Evolutionary conservation across 1,140 invertebrate species (phyloP).

Genomic region (Protaetia brevitarsis): DNA sequence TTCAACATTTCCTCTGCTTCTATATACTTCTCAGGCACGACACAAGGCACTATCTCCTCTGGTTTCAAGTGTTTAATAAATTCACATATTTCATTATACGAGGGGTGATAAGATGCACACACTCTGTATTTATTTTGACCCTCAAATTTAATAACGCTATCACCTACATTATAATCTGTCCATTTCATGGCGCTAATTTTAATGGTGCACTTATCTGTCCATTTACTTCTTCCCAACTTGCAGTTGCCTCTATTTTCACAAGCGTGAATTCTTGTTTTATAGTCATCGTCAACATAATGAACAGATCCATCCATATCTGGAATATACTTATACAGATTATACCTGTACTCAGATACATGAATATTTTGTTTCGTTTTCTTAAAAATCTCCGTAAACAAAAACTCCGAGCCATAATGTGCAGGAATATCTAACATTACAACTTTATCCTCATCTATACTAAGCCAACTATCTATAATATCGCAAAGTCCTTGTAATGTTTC

Average conservation of each 20-base stretch:
- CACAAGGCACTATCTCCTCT: constrained; percentile 53
- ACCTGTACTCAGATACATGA: constrained; percentile 50
- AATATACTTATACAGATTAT: constrained; percentile 48
- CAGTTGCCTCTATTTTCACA: constrained; percentile 37
- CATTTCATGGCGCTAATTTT: constrained; percentile 55
- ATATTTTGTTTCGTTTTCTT: constrained; percentile 53
- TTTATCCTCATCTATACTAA: constrained; percentile 49
- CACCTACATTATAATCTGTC: constrained; percentile 45
- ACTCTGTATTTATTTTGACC: constrained; percentile 48
- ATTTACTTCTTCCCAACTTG: constrained; percentile 37
- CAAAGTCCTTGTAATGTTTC: constrained; percentile 54
- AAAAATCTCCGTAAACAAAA: constrained; percentile 57
- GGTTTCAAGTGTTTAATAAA: constrained; percentile 57
- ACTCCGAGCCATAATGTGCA: constrained; percentile 60
- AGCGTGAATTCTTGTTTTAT: constrained; percentile 48
- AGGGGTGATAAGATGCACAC: constrained; percentile 65
- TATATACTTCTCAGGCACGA: constrained; percentile 37
- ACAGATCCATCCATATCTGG: constrained; percentile 48
- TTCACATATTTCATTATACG: constrained; percentile 54
- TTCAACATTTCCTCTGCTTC: constrained; percentile 31
- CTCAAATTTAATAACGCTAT: constrained; percentile 40
- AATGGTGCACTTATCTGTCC: not conserved
- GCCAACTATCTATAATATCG: constrained; percentile 54
- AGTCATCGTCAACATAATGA: constrained; percentile 40
- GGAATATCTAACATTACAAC: constrained; percentile 54